These are phyloP conservation scores for Brachypodius melanocephalos DNA, from an alignment of 2,113 vertebrate species.

Conservation along the genomic window DNA sequence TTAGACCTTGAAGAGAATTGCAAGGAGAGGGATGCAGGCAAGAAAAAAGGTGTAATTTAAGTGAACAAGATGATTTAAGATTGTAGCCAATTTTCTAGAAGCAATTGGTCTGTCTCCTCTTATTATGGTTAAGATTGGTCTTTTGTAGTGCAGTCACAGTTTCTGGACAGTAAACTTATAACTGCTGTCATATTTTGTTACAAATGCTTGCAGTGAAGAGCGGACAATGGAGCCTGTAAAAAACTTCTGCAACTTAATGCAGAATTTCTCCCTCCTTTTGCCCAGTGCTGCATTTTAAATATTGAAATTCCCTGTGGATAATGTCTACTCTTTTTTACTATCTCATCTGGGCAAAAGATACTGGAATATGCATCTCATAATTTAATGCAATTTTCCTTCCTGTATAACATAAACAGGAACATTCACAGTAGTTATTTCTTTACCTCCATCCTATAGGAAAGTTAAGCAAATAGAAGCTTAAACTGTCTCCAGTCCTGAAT, in stretches of 20 bases:
- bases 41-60: not conserved
- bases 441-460: not conserved
- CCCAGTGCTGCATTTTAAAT: not conserved
- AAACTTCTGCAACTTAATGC: not conserved
- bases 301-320: not conserved
- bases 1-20: not conserved
- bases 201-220: not conserved
- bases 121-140: not conserved
- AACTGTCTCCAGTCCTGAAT: not conserved
- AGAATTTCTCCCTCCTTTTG: not conserved
- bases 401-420: not conserved
- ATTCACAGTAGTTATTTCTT: not conserved
- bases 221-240: not conserved
- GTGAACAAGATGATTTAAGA: not conserved
- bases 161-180: not conserved
- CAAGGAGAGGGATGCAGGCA: not conserved
- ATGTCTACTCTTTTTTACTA: not conserved
- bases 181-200: not conserved
- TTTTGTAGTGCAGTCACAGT: not conserved
- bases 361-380: not conserved
- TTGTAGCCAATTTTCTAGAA: not conserved
- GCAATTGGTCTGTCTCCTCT: not conserved
- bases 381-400: not conserved
- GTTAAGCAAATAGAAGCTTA: not conserved
- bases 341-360: not conserved